A percentile compares a stretch with the other conserved stretches of the same genome.
phyloP scores from a whole-genome alignment of 2,888 invertebrate genomes.

The Plebejus anna region DNA sequence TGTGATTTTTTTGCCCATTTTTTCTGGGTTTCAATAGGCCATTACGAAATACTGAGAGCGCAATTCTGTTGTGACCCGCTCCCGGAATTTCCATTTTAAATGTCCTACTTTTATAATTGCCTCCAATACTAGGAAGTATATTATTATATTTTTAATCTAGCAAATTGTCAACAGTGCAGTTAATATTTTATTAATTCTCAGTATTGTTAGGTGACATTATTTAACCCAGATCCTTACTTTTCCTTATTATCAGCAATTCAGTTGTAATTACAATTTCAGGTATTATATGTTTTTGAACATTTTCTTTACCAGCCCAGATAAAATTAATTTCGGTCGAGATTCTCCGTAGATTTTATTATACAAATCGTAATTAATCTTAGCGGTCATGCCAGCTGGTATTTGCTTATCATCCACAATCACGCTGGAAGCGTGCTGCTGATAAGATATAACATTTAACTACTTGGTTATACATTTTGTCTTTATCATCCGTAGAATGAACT shows the following conservation, averaged over 20 bases:
- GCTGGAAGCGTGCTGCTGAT: conserved; percentile 14
- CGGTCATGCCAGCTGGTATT: neutral
- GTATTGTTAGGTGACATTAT: neutral
- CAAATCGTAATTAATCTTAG: neutral
- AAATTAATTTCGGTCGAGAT: neutral
- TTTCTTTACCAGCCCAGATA: neutral
- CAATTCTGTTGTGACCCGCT: neutral
- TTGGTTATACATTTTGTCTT: neutral
- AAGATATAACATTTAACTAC: neutral
- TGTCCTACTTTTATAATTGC: neutral
- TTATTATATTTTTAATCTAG: neutral
- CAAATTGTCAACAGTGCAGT: neutral
- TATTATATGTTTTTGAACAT: neutral
- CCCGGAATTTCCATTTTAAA: neutral
- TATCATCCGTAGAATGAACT: neutral
- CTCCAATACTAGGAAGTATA: neutral
- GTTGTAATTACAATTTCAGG: neutral
- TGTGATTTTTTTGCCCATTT: too few species aligned
- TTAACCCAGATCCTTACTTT: neutral
- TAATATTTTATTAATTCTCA: neutral
- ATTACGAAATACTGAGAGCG: neutral
- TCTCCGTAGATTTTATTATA: neutral
- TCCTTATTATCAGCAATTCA: too few species aligned
- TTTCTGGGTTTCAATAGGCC: neutral
- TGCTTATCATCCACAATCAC: neutral